phyloP scores from a whole-genome alignment of 2,113 vertebrate genomes.

The Marmota flaviventris region DNA sequence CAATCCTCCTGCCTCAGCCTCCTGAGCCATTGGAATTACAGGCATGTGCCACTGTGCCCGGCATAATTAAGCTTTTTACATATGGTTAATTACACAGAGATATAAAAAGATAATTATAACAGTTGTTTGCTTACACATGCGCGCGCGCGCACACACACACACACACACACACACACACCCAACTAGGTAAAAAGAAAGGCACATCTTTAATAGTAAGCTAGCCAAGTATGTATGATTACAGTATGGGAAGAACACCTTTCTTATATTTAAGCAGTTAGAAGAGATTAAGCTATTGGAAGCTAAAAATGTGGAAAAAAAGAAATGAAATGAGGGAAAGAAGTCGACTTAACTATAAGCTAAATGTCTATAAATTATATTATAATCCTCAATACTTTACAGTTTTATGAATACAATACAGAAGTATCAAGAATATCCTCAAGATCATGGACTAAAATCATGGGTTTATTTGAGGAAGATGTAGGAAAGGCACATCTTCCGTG shows the following conservation, averaged over 20 bases:
- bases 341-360: not conserved
- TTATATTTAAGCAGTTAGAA: slow-evolving; percentile 15
- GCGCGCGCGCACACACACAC: too few species aligned
- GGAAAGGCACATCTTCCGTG: not conserved
- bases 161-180: too few species aligned
- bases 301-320: not conserved
- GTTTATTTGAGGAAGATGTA: not conserved
- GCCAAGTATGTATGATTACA: not conserved
- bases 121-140: too few species aligned
- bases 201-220: not conserved
- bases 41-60: too few species aligned
- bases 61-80: too few species aligned
- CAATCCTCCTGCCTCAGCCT: too few species aligned
- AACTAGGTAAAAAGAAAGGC: not conserved
- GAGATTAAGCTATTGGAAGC: not conserved
- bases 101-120: not conserved
- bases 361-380: not conserved
- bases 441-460: not conserved
- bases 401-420: slow-evolving; percentile 26
- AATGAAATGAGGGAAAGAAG: not conserved
- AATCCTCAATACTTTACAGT: not conserved
- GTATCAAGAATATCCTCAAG: not conserved
- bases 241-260: not conserved
- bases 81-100: not conserved
- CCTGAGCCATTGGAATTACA: too few species aligned